A percentile compares a stretch with the other conserved stretches of the same genome.
Conservation (phyloP, 2,888 invertebrate genomes). For the Salticus scenicus region DNA sequence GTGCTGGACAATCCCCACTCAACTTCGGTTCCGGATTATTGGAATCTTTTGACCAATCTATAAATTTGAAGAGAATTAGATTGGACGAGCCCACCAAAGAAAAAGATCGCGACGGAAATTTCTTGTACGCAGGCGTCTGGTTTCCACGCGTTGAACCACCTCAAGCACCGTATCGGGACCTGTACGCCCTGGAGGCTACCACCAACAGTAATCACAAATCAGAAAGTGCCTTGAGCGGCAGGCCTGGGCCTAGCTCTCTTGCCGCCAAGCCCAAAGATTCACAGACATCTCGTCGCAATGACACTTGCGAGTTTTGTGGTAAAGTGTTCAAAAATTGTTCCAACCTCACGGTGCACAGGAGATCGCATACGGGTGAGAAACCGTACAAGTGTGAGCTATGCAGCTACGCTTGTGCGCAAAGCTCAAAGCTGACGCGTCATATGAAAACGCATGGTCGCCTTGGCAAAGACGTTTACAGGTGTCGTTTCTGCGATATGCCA, state of each 20-base stretch:
- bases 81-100: slow-evolving; percentile 80
- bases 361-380: slow-evolving; percentile 98
- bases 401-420: slow-evolving; percentile 99
- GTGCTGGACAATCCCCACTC: slow-evolving; percentile 79
- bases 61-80: slow-evolving; percentile 84
- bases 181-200: slow-evolving; percentile 21
- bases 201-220: slow-evolving; percentile 45
- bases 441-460: slow-evolving; percentile 99
- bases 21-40: slow-evolving; percentile 85
- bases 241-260: slow-evolving; percentile 55
- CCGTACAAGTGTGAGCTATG: slow-evolving; percentile 99
- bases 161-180: background rate
- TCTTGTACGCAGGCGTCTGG: slow-evolving; percentile 83
- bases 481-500: slow-evolving; percentile 99
- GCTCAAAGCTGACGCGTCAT: slow-evolving; percentile 98
- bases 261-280: slow-evolving; percentile 80
- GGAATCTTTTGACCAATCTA: slow-evolving; percentile 77
- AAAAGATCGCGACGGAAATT: slow-evolving; percentile 68
- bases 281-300: slow-evolving; percentile 82
- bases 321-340: slow-evolving; percentile 94
- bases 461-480: slow-evolving; percentile 98
- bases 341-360: slow-evolving; percentile 96
- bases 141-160: slow-evolving; percentile 81
- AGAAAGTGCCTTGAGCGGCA: slow-evolving; percentile 72
- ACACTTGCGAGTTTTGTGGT: slow-evolving; percentile 97